Base-by-base conservation (phyloP, 2,113 vertebrate species). In the Nycticorax nycticorax region DNA sequence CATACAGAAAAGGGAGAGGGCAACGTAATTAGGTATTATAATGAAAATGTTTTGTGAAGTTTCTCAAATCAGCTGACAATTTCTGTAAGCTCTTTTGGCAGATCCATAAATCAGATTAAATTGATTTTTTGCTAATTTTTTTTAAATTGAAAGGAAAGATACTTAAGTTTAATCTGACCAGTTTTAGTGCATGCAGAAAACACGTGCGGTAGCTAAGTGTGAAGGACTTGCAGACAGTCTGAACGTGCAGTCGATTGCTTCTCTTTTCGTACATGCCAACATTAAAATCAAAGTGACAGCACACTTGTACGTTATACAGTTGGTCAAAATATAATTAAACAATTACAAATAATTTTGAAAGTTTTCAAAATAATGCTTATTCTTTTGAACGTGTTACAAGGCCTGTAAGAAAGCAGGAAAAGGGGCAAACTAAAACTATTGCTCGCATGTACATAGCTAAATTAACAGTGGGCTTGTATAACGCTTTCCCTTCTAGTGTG, bases 401-500 rank as follows among this genome's bases (percentile, higher is more conserved):
- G 27, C 64, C 52, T 68, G 9, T 64, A 73, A 56, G 26, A 92
- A 74, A 66, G n/a, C 56, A 79, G 48, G 60, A 84, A 56, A 93
- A 85, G 32, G 9, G 17, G 10, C 5, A 4, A 75, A 56, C 14
- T 18, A 9, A 63, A 62, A 76, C 26, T 24, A 32, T 52, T 68
- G 80, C 28, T 91, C 12, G 39, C 50, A 74, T 71, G 84, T 63
- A 67, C 53, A 56, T 37, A 78, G 66, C 69, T 85, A 62, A 95
- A 74, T 75, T 62, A 81, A 60, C 77, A 75, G 62, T 35, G 74
- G 63, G 9, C 57, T 89, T 81, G 35, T 91, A 45, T 64, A 85
- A 95, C 0, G 8, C 77, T 89, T 93, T 84, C 52, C 76, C 78
- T 89, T 77, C 77, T 88, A 35, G 43, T 45, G 43, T 78, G 92